Conservation (phyloP, 64 coral and sea anemone genomes). For the Pachyseris speciosa region DNA sequence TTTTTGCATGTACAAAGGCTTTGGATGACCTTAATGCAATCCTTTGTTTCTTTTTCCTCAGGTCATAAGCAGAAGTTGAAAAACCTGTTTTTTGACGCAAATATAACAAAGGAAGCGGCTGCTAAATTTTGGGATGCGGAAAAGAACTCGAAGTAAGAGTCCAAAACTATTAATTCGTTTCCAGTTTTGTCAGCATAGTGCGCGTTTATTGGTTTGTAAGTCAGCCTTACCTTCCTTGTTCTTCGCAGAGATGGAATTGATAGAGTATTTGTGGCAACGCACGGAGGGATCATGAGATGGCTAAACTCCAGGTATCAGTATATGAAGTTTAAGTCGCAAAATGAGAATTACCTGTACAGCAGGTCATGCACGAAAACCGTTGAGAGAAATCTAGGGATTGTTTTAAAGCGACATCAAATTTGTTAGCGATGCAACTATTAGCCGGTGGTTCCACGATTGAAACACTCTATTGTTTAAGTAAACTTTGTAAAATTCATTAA, state of each 20-base stretch:
- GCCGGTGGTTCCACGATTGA: too few species aligned
- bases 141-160: slow-evolving; percentile 13
- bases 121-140: neutral
- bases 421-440: too few species aligned
- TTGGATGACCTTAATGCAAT: neutral
- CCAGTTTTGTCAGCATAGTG: neutral
- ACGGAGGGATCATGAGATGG: slow-evolving; percentile 47
- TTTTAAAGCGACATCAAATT: too few species aligned
- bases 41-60: neutral
- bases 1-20: neutral
- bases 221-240: neutral
- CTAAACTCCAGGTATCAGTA: slow-evolving; percentile 33
- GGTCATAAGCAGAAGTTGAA: neutral
- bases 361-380: too few species aligned
- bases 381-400: too few species aligned
- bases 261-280: slow-evolving; percentile 54
- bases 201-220: too few species aligned
- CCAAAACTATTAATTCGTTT: neutral
- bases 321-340: neutral
- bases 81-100: slow-evolving; percentile 44
- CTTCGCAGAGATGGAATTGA: slow-evolving; percentile 20
- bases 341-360: too few species aligned
- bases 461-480: too few species aligned
- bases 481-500: too few species aligned
- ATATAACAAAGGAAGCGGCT: neutral